phyloP scores from a whole-genome alignment of 2,113 vertebrate genomes.

The Brachyhypopomus occidentalis region DNA sequence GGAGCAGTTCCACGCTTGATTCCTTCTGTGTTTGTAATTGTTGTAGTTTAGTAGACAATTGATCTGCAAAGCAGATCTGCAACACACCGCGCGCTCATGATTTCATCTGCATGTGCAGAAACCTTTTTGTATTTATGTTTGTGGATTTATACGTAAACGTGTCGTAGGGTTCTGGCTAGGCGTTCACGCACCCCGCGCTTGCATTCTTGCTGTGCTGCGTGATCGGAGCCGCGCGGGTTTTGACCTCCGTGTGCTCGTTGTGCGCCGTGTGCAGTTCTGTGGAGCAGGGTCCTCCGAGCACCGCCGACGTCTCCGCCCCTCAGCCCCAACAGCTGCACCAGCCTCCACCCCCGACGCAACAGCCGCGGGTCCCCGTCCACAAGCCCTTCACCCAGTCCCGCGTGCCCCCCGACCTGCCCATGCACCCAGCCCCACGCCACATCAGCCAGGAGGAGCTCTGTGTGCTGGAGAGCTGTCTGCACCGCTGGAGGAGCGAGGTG shows the following conservation, averaged over 20 bases:
- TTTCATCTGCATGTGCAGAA: too few relatives aligned
- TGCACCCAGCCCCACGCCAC: slow-evolving; percentile 94
- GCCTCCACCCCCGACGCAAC: slow-evolving; percentile 73
- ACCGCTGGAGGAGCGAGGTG: slow-evolving; percentile 98
- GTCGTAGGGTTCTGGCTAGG: too few relatives aligned
- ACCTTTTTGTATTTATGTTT: too few relatives aligned
- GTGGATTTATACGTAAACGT: not conserved
- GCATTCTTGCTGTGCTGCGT: too few relatives aligned
- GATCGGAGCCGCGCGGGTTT: too few relatives aligned
- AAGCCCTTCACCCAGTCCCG: slow-evolving; percentile 98
- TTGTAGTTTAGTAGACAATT: too few relatives aligned
- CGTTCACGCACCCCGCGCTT: too few relatives aligned
- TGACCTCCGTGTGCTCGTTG: not conserved
- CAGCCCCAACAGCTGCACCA: slow-evolving; percentile 56
- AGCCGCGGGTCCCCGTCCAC: slow-evolving; percentile 84
- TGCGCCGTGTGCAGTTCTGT: slow-evolving; percentile 71
- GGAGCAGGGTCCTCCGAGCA: slow-evolving; percentile 79
- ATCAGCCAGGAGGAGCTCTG: slow-evolving; percentile 93
- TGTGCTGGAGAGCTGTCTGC: slow-evolving; percentile 91
- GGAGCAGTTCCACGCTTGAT: too few relatives aligned
- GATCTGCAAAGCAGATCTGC: too few relatives aligned
- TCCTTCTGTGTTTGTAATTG: too few relatives aligned
- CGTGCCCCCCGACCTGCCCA: slow-evolving; percentile 89
- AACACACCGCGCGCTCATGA: too few relatives aligned
- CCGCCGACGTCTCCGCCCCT: slow-evolving; percentile 76